A percentile compares a stretch with the other conserved stretches of the same genome.
These are phyloP conservation scores for Xanthia togata DNA, from an alignment of 2,888 invertebrate genomes.

Conservation along the genomic window DNA sequence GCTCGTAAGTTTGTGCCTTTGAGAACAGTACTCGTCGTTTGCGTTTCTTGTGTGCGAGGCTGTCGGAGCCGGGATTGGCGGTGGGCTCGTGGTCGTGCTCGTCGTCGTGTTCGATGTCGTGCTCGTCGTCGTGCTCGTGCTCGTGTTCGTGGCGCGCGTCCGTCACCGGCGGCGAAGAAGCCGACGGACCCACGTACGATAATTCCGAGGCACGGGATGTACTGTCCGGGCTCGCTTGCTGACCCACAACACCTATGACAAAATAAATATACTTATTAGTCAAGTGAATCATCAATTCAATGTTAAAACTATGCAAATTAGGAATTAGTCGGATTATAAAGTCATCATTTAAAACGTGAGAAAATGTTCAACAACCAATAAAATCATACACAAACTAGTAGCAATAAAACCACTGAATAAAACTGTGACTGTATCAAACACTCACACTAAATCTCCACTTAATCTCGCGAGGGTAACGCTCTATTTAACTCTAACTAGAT, in stretches of 20 bases:
- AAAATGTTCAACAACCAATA: constrained; percentile 36
- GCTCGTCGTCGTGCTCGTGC: constrained; percentile 86
- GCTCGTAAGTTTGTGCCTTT: constrained; percentile 98
- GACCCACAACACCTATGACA: constrained; percentile 89
- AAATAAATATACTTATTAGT: constrained; percentile 64
- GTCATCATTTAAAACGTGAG: constrained; percentile 30
- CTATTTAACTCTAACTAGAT: constrained; percentile 84
- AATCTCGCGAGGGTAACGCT: constrained; percentile 81
- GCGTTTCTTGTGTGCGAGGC: constrained; percentile 94
- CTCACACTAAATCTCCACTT: constrained; percentile 82
- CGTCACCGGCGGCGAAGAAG: constrained; percentile 80
- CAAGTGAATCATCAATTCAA: background rate
- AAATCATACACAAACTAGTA: constrained; percentile 53
- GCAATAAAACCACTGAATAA: constrained; percentile 70
- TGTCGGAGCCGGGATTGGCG: constrained; percentile 81
- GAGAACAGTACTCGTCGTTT: constrained; percentile 99
- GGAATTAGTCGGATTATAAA: background rate
- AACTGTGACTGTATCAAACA: constrained; percentile 72
- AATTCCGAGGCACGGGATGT: constrained; percentile 96
- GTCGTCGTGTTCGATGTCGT: constrained; percentile 91
- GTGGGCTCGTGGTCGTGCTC: constrained; percentile 88
- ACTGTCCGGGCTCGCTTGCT: constrained; percentile 95
- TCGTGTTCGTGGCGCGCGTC: constrained; percentile 81
- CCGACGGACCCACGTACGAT: constrained; percentile 88
- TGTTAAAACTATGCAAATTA: constrained; percentile 13